Conservation (phyloP, 2,113 vertebrate genomes). For the Edolisoma coerulescens region DNA sequence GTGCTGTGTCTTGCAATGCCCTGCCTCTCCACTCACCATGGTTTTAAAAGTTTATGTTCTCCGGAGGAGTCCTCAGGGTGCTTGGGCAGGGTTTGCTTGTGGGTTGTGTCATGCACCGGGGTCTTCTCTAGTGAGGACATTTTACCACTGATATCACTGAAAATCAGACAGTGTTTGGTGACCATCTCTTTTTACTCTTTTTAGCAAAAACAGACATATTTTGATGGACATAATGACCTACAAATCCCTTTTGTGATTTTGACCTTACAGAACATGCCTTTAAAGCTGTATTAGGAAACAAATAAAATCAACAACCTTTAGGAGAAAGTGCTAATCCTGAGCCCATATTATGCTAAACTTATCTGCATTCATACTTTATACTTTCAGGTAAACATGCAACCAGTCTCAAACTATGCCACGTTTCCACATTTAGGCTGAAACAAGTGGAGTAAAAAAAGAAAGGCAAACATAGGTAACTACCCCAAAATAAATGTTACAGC, state of each 20-base stretch:
- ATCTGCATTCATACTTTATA: conserved; percentile 22
- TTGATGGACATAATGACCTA: not conserved
- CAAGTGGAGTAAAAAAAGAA: not conserved
- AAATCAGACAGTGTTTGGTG: not conserved
- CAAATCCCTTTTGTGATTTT: not conserved
- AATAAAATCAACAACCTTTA: not conserved
- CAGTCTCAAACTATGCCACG: not conserved
- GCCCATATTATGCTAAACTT: not conserved
- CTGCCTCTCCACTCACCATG: not conserved
- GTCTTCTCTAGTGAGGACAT: not conserved
- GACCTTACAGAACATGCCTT: not conserved
- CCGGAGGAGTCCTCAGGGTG: not conserved
- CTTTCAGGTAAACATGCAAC: conserved; percentile 46
- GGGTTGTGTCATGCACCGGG: not conserved
- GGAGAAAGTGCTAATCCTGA: conserved; percentile 34
- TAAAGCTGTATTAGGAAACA: conserved; percentile 45
- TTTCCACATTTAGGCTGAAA: conserved; percentile 9
- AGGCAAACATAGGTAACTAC: conserved; percentile 16
- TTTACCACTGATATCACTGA: not conserved
- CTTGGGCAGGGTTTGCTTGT: not conserved
- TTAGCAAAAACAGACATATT: not conserved
- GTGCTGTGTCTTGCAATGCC: not conserved
- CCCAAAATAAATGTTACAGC: conserved; percentile 30
- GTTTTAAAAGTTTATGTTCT: not conserved
- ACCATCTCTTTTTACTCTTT: not conserved